These are phyloP conservation scores for Mycteria americana DNA, from an alignment of 2,797 vertebrate species.

Conservation along the genomic window DNA sequence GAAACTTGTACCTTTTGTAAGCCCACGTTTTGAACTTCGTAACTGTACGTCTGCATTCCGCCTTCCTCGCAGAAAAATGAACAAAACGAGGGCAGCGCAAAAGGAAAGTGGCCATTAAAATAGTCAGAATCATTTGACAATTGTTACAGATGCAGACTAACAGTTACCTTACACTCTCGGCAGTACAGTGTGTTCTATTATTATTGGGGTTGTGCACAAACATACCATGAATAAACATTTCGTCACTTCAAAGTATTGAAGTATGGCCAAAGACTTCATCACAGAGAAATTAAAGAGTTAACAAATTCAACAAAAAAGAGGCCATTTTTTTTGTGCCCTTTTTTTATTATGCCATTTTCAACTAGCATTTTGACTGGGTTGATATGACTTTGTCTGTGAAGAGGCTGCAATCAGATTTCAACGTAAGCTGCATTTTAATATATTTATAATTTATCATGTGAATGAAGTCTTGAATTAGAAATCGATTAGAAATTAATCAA, in stretches of 20 bases:
- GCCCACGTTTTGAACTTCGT: background rate
- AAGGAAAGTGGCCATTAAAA: background rate
- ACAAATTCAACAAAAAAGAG: background rate
- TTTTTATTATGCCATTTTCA: background rate
- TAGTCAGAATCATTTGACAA: fast-evolving
- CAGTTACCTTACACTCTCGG: background rate
- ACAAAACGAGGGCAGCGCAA: background rate
- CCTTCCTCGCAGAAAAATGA: background rate
- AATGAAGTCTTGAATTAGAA: constrained; percentile 54
- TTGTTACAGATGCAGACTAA: background rate
- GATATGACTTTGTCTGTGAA: background rate
- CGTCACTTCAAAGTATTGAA: background rate
- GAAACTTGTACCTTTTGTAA: background rate
- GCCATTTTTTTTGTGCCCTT: too few species aligned
- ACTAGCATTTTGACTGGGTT: background rate
- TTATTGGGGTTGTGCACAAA: background rate
- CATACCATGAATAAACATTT: background rate
- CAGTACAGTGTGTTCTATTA: background rate
- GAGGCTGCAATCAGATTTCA: background rate
- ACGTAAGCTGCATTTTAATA: background rate
- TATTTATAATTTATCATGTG: constrained; percentile 41
- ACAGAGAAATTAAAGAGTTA: constrained; percentile 36
- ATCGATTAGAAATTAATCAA: constrained; percentile 57
- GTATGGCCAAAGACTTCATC: background rate
- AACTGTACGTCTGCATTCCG: background rate